Evolutionary conservation across 1,140 invertebrate species (phyloP).

Genomic region (Drosophila dunni): DNA sequence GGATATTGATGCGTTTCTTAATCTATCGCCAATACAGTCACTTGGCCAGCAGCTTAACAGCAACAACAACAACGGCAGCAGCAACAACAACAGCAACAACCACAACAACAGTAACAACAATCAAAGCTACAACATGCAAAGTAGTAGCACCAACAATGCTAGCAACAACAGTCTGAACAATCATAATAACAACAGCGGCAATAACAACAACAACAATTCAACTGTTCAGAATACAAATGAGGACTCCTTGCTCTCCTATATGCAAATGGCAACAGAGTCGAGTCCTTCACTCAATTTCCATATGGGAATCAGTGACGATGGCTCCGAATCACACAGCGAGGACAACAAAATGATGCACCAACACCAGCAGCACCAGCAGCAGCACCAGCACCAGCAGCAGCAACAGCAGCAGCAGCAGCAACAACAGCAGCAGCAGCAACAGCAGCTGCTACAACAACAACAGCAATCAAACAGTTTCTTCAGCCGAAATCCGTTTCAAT

Average conservation of each 20-base stretch:
- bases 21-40: constrained; percentile 71
- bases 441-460: constrained; percentile 44
- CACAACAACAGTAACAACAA: constrained; percentile 45
- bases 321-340: constrained; percentile 68
- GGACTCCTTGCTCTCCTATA: constrained; percentile 75
- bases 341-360: constrained; percentile 65
- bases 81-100: constrained; percentile 28
- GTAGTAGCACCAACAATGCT: constrained; percentile 42
- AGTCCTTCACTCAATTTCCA: constrained; percentile 76
- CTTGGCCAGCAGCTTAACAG: constrained; percentile 49
- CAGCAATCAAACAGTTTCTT: constrained; percentile 59
- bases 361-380: constrained; percentile 37
- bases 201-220: constrained; percentile 50
- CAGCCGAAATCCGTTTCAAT: constrained; percentile 61
- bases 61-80: constrained; percentile 33
- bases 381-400: constrained; percentile 49
- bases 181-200: constrained; percentile 47
- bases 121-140: constrained; percentile 31
- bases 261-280: constrained; percentile 80
- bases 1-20: constrained; percentile 76
- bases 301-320: constrained; percentile 80
- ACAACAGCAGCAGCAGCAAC: constrained; percentile 48
- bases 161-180: constrained; percentile 18
- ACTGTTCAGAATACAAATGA: constrained; percentile 70
- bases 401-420: constrained; percentile 48